Conservation (phyloP, 2,888 invertebrate genomes). For the Mesochorus sp. region DNA sequence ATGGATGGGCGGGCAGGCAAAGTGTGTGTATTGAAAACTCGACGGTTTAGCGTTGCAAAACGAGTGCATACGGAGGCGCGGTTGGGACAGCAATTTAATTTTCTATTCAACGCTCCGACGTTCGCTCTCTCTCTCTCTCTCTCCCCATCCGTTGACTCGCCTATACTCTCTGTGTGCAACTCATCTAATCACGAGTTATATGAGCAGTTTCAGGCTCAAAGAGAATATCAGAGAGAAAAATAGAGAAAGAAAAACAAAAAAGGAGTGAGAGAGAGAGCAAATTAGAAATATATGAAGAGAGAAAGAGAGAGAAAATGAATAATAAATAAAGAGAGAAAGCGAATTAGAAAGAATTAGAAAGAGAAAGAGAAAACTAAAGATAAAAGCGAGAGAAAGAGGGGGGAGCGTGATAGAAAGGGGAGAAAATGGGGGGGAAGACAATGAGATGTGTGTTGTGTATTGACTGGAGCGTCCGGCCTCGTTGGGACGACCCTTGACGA, state of each 20-base stretch:
- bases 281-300: not conserved
- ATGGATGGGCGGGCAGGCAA: not conserved
- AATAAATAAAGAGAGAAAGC: not conserved
- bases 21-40: slow-evolving; percentile 35
- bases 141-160: slow-evolving; percentile 8
- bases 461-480: slow-evolving; percentile 60
- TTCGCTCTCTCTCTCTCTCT: slow-evolving; percentile 44
- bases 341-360: not conserved
- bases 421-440: not conserved
- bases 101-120: slow-evolving; percentile 66
- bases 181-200: slow-evolving; percentile 1
- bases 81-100: slow-evolving; percentile 70
- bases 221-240: too few relatives aligned
- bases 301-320: slow-evolving; percentile 1
- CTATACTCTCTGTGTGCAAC: not conserved
- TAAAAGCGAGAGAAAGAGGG: too few relatives aligned
- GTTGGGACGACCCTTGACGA: slow-evolving; percentile 46
- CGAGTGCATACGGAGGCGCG: slow-evolving; percentile 69
- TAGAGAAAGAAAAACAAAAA: not conserved
- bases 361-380: too few relatives aligned
- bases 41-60: slow-evolving; percentile 69
- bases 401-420: not conserved
- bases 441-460: slow-evolving; percentile 23
- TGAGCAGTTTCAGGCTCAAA: not conserved
- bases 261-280: not conserved